A percentile compares a stretch with the other conserved stretches of the same genome.
phyloP scores from a whole-genome alignment of 2,113 vertebrate species.

The Crotalus horridus region DNA sequence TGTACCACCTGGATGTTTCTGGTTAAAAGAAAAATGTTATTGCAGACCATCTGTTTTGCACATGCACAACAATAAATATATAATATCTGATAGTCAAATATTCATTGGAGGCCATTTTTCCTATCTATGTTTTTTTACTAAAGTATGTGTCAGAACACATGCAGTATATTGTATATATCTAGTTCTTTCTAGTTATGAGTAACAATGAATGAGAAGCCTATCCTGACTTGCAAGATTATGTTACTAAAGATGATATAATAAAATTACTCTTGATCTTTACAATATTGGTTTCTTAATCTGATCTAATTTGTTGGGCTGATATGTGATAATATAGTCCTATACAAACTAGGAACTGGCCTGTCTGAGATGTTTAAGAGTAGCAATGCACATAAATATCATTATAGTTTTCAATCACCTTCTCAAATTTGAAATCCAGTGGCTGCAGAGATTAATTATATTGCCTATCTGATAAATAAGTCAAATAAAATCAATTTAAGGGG shows the following conservation, averaged over 20 bases:
- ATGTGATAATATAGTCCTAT: background rate
- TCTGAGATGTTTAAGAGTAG: background rate
- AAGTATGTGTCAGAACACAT: background rate
- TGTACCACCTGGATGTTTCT: slow-evolving; percentile 53
- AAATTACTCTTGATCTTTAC: background rate
- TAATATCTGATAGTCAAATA: background rate
- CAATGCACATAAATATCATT: background rate
- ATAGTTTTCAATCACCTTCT: background rate
- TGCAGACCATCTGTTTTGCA: slow-evolving; percentile 63
- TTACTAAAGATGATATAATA: background rate
- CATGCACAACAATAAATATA: slow-evolving; percentile 19
- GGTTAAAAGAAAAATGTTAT: slow-evolving; percentile 55
- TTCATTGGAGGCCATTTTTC: background rate
- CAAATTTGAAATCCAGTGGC: background rate
- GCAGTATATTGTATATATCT: background rate
- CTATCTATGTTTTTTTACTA: background rate
- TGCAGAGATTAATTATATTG: background rate
- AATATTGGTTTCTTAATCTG: background rate
- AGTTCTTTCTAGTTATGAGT: background rate
- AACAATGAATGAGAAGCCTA: background rate
- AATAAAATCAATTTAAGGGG: background rate
- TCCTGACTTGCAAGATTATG: background rate
- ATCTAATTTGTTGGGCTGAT: background rate
- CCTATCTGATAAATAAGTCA: background rate
- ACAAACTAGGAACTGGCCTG: background rate